Conservation (phyloP, 2,113 vertebrate species). For the Apaloderma vittatum region DNA sequence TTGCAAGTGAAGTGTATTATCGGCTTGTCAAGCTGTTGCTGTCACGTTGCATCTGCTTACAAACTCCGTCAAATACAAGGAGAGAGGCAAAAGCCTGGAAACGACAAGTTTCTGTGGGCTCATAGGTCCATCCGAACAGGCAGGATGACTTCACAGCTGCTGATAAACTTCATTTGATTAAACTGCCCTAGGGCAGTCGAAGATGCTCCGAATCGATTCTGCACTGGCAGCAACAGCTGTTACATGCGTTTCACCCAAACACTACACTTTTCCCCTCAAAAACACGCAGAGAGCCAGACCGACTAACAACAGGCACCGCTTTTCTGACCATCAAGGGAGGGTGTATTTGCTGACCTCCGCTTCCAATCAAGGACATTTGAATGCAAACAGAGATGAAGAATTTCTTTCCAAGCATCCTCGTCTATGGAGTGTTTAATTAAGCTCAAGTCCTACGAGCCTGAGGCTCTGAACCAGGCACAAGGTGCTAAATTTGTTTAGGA, state of each 20-base stretch:
- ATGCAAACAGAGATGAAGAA: not conserved
- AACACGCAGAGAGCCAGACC: not conserved
- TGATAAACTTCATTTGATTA: not conserved
- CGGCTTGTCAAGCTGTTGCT: constrained; percentile 47
- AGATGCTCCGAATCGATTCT: not conserved
- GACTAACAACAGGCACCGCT: not conserved
- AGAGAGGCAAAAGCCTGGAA: constrained; percentile 31
- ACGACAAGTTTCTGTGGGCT: not conserved
- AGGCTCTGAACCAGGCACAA: not conserved
- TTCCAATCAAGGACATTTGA: not conserved
- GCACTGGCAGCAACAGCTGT: not conserved
- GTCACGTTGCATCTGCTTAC: constrained; percentile 57
- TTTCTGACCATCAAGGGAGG: not conserved
- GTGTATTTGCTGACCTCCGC: not conserved
- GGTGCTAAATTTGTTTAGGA: not conserved
- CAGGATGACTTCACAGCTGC: not conserved
- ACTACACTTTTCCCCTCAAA: not conserved
- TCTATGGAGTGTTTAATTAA: not conserved
- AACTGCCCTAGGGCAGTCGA: not conserved
- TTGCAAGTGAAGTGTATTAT: constrained; percentile 55
- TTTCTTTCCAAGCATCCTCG: not conserved
- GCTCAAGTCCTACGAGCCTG: not conserved
- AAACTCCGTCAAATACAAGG: not conserved
- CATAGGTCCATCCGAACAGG: not conserved
- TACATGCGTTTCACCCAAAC: not conserved